A percentile compares a stretch with the other conserved stretches of the same genome.
These are phyloP conservation scores for Caranx melampygus DNA, from an alignment of 2,113 vertebrate species.

Conservation along the genomic window DNA sequence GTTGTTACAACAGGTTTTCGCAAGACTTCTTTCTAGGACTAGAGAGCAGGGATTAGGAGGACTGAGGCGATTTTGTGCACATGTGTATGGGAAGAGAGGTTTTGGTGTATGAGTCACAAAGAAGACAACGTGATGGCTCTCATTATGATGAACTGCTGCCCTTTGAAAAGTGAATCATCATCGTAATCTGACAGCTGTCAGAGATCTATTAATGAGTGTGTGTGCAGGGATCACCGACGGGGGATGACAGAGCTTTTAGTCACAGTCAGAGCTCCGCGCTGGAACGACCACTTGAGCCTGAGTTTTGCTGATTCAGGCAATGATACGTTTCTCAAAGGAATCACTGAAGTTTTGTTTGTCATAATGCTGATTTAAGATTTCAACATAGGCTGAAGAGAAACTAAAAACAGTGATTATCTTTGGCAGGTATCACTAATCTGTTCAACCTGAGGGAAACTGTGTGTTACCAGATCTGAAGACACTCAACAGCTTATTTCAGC, in stretches of 20 bases:
- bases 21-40: constrained; percentile 22
- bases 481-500: not conserved
- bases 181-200: constrained; percentile 63
- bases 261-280: constrained; percentile 15
- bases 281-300: not conserved
- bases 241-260: constrained; percentile 45
- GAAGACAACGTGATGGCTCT: constrained; percentile 47
- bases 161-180: constrained; percentile 52
- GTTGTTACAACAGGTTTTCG: constrained; percentile 56
- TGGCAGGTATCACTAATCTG: constrained; percentile 22
- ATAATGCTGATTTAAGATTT: constrained; percentile 30
- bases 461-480: not conserved
- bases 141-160: constrained; percentile 50
- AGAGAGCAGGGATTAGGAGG: constrained; percentile 34
- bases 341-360: constrained; percentile 32
- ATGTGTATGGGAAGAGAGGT: constrained; percentile 3
- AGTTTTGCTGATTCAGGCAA: constrained; percentile 35
- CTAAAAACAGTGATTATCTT: constrained; percentile 46
- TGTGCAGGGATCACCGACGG: constrained; percentile 33
- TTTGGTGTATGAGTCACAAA: constrained; percentile 56
- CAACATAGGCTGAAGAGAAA: constrained; percentile 24
- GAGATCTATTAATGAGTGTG: constrained; percentile 61
- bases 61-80: constrained; percentile 5
- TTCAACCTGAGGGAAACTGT: constrained; percentile 6
- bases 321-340: constrained; percentile 19